Evolutionary conservation across 2,113 vertebrate genomes (phyloP), one percentile per base, ranked within the genome.

Genomic region (Myocastor coypus): DNA sequence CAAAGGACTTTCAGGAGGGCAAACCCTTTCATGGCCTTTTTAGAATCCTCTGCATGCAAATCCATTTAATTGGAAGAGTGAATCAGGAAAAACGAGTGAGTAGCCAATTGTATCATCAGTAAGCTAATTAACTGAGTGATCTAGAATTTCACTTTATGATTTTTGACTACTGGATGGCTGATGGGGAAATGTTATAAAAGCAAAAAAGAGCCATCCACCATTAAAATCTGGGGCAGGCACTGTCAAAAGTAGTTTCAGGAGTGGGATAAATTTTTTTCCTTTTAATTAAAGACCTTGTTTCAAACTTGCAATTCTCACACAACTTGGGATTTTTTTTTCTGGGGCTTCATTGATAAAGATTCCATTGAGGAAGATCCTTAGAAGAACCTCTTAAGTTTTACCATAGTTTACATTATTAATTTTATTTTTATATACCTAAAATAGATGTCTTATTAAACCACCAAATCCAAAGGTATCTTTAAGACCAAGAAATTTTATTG

Each of bases 401-500:
- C 2, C 5, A 1, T 52, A 71, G 57, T 20, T 78, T 89, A 34
- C 63, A 87, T 14, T 87, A 75, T 71, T 2, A 83, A 61, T 96
- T 82, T 86, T 20, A 95, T 40, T 89, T 92, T 57, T 73, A 24
- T 61, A 32, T 61, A 57, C 20, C 42, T 91, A 88, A 28, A 88
- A 61, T 30, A 92, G 20, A 11, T 0, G 84, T 92, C 46, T 80
- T 94, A 96, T 83, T 61, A 85, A 93, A 69, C 6, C 40, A 92
- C 75, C 52, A 97, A 93, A 78, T 73, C 24, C 69, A 95, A 92
- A 96, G 8, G 32, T 64, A 89, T n/a, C 52, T 78, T 89, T 94
- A 87, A 52, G 40, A 95, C 20, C 17, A 90, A 86, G 28, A 96
- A n/a, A 86, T 40, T 97, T 97, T 97, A 97, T 94, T 97, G 40